A percentile compares a stretch with the other conserved stretches of the same genome.
Conservation (phyloP, 2,113 vertebrate genomes). For the Lathamus discolor region DNA sequence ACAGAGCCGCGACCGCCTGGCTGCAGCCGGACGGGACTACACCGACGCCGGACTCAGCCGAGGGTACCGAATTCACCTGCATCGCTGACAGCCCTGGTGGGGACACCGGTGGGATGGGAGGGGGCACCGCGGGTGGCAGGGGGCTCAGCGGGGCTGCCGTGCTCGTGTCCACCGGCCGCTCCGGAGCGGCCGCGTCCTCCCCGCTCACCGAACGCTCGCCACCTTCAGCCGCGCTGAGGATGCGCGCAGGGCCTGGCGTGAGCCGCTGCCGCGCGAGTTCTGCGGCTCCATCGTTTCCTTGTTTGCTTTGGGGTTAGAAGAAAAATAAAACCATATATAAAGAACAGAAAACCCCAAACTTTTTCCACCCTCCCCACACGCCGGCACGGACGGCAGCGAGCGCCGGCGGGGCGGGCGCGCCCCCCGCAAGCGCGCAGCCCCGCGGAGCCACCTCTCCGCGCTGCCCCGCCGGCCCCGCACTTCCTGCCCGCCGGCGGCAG, state of each 20-base stretch:
- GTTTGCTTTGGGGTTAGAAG: background rate
- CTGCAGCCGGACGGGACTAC: background rate
- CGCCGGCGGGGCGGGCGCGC: background rate
- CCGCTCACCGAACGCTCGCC: background rate
- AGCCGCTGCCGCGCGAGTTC: background rate
- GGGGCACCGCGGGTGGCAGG: background rate
- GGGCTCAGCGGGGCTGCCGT: background rate
- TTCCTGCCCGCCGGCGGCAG: too few relatives aligned
- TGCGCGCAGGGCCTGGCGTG: background rate
- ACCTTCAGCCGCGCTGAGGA: background rate
- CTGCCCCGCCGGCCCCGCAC: too few relatives aligned
- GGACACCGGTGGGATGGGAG: background rate
- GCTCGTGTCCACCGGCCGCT: background rate
- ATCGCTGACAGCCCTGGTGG: fast-evolving
- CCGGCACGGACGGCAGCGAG: background rate
- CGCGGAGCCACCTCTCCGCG: background rate
- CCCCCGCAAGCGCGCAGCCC: background rate
- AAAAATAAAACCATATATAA: fast-evolving
- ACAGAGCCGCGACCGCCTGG: background rate
- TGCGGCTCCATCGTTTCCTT: background rate
- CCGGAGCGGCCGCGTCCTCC: background rate
- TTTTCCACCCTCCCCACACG: background rate
- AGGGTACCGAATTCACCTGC: background rate
- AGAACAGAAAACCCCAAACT: background rate
- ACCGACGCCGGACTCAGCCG: background rate